Base-by-base conservation (phyloP, 2,888 invertebrate species). In the Serripes groenlandicus region DNA sequence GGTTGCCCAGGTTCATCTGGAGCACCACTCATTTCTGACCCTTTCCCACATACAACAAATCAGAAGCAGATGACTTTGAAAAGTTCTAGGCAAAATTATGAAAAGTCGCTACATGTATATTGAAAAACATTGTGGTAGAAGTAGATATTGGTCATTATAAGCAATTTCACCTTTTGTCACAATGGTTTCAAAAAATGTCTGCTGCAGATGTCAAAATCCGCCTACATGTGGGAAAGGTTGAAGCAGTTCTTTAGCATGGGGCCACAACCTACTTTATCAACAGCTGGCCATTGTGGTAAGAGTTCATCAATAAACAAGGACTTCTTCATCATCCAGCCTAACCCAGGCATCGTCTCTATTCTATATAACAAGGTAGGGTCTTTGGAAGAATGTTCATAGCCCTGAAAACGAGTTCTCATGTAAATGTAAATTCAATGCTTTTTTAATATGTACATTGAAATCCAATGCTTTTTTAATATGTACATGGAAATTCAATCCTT, bases 291-390 rank as follows among this genome's bases (percentile, higher is more conserved):
- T 85, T 95, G 94, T 5, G 95, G 94, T 89, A 96, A 96, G 58
- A 96, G 92, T 89, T 96, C 96, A 77, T 95, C 95, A 91, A 96
- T 96, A 90, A 95, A 96, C n/a, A 96, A 93, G 35, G 95, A 94
- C 76, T 95, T 93, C 87, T 95, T 95, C 69, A 96, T 93, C 85
- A 96, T 94, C 96, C 96, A 96, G 15, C 96, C 96, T 1, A 96
- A 94, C 3, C 96, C 96, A 28, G 96, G 94, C 96, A 96, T 96
- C 0, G 96, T 96, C 92, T 96, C 96, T 18, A 96, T 95, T 32
- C 96, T 92, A 89, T 96, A 96, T 72, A 95, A 85, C 68, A 96
- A 92, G 18, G 94, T 91, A 1, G 95, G 95, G 89, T 96, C 96
- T 77, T 95, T 94, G 91, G 95, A 95, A 0, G 96, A 96, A 90